phyloP scores from a whole-genome alignment of 2,888 invertebrate genomes.

The Clostera curtula region DNA sequence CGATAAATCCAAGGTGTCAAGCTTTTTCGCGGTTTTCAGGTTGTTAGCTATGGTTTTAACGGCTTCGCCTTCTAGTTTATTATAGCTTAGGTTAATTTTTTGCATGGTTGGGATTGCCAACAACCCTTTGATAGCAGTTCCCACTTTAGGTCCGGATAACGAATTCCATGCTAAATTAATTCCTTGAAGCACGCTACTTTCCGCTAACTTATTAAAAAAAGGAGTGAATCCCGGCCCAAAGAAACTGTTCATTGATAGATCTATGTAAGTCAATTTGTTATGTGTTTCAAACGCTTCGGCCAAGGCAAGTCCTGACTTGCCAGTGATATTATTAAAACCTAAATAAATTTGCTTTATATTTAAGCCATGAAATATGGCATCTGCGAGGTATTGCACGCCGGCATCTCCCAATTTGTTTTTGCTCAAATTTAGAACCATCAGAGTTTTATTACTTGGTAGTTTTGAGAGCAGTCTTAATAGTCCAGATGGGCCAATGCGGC shows the following conservation, averaged over 20 bases:
- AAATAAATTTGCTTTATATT: conserved; percentile 5
- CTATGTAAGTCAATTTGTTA: conserved; percentile 30
- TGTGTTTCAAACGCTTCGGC: conserved; percentile 27
- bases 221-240: conserved; percentile 9
- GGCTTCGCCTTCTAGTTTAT: conserved; percentile 9
- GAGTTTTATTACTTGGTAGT: conserved; percentile 12
- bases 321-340: conserved; percentile 31
- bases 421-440: conserved; percentile 27
- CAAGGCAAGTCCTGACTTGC: conserved; percentile 19
- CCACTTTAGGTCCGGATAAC: conserved; percentile 3
- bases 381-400: conserved; percentile 24
- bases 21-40: conserved; percentile 20
- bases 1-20: conserved; percentile 35
- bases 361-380: conserved; percentile 20
- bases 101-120: neutral
- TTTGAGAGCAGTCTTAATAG: conserved; percentile 17
- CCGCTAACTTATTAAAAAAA: conserved; percentile 3
- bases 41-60: conserved; percentile 19
- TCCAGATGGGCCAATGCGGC: conserved; percentile 27
- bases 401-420: conserved; percentile 27
- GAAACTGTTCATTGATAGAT: conserved; percentile 39
- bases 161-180: conserved; percentile 9
- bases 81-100: conserved; percentile 5
- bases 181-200: neutral
- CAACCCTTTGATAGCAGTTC: conserved; percentile 3